Evolutionary conservation across 1,140 invertebrate genomes (phyloP), one percentile per base, ranked within the genome.

Genomic region (Venustaconcha ellipsiformis): DNA sequence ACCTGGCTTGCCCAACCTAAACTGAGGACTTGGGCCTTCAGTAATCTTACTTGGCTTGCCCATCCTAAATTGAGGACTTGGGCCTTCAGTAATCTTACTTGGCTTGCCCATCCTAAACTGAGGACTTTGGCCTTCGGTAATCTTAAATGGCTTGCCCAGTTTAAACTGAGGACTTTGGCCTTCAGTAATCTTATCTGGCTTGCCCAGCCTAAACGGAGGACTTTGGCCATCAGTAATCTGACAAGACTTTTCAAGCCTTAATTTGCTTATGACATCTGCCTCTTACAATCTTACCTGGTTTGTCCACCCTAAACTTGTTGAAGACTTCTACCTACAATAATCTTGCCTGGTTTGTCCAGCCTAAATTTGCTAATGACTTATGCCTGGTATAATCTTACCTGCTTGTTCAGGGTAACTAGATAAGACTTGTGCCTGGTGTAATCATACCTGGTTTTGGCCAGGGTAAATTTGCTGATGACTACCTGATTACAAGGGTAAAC

Each of bases 1-100:
- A 48, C 37, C 37, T 48, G 37, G 4, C 37, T 48, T 48, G 37
- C 11, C 37, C 4, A 48, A 6, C 37, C 5, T 48, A 59, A 79
- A 78, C 67, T 76, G 48, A 81, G 78, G 23, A 83, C 72, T 67
- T 80, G 70, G 37, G 37, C 20, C 59, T 82, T 80, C 26, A 82
- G 55, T 20, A 48, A 48, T 48, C 37, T 48, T 48, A 48, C 5
- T 6, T 48, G 37, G 11, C 11, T 48, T 48, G 37, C 11, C 37
- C 0, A 48, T 2, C 37, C 37, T 48, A 59, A 79, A 78, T 78
- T 81, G 37, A 81, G 78, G 20, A 83, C 72, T 67, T 80, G 72
- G 56, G 37, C 20, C 59, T 83, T 80, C 26, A 83, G 55, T 20
- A 37, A 37, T 37, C 30, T 37, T 37, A 37, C 37, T 5, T 37